Conservation (phyloP, 1,140 invertebrate genomes). For the Nasonia vitripennis region DNA sequence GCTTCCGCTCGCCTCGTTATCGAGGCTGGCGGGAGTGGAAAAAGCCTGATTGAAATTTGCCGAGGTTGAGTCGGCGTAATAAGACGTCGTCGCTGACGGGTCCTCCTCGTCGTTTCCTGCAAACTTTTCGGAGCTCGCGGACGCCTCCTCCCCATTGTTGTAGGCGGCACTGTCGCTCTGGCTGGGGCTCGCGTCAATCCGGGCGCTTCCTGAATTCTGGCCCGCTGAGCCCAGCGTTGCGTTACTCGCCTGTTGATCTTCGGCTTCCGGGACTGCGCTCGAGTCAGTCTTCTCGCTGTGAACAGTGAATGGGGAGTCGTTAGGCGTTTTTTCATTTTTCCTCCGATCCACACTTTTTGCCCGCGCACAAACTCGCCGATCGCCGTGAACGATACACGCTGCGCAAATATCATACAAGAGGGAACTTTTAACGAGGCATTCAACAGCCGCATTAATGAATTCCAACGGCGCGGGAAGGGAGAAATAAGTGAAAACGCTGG, state of each 20-base stretch:
- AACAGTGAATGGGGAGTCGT: conserved; percentile 3
- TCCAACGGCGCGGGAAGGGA: too few relatives aligned
- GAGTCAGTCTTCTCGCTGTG: background rate
- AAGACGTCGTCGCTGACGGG: background rate
- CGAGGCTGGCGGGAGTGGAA: background rate
- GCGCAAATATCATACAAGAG: too few relatives aligned
- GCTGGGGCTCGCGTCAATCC: conserved; percentile 8
- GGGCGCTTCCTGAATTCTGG: background rate
- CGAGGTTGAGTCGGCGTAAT: conserved; percentile 2
- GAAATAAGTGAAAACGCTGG: too few relatives aligned
- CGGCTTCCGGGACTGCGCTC: background rate
- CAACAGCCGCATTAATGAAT: too few relatives aligned
- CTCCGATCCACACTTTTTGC: background rate
- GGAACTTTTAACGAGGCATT: too few relatives aligned
- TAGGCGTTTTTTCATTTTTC: background rate
- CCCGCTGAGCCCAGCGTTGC: conserved; percentile 13
- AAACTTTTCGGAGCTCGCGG: background rate
- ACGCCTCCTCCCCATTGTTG: background rate
- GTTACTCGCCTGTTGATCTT: conserved; percentile 32
- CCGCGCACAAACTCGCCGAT: too few relatives aligned
- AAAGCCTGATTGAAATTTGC: conserved; percentile 41
- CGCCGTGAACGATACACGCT: too few relatives aligned
- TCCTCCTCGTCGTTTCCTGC: background rate
- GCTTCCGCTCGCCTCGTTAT: conserved; percentile 42
- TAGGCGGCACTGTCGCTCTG: background rate